phyloP scores from a whole-genome alignment of 2,797 vertebrate genomes.

The Carapus acus region DNA sequence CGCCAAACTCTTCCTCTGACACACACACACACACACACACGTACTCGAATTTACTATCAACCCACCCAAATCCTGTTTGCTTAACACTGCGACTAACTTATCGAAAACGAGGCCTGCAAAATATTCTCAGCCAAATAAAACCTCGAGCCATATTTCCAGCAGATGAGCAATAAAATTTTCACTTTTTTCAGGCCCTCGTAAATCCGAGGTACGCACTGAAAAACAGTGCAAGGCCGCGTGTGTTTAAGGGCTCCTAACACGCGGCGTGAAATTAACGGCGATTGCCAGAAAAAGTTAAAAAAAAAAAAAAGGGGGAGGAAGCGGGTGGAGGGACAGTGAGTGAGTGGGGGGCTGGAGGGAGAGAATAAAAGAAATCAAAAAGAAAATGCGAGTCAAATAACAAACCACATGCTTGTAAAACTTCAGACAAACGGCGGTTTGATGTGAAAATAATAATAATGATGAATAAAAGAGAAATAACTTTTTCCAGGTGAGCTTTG shows the following conservation, averaged over 20 bases:
- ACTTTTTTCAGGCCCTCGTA: conserved; percentile 1
- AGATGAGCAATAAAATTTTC: conserved; percentile 17
- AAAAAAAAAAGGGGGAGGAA: no score
- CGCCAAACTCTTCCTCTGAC: conserved; percentile 80
- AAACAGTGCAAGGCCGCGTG: conserved; percentile 1
- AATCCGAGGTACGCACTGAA: conserved; percentile 1
- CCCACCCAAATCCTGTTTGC: no score
- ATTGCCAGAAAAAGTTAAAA: conserved; percentile 10
- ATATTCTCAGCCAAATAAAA: no score
- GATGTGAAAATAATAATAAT: no score
- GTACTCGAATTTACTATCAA: no score
- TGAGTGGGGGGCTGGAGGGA: no score
- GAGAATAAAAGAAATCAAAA: no score
- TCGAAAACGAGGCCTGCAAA: no score
- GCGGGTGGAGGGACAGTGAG: no score
- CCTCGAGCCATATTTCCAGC: conserved; percentile 1
- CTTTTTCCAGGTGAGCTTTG: conserved; percentile 33
- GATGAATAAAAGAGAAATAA: conserved; percentile 25
- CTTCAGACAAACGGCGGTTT: conserved; percentile 24
- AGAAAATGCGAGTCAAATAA: conserved; percentile 20
- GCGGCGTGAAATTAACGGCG: conserved; percentile 5
- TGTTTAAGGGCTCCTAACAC: conserved; percentile 3
- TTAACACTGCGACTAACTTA: no score
- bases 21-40: background rate
- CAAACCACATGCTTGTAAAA: conserved; percentile 35